These are phyloP conservation scores for Dasyprocta punctata DNA, from an alignment of 2,113 vertebrate genomes.

Conservation along the genomic window DNA sequence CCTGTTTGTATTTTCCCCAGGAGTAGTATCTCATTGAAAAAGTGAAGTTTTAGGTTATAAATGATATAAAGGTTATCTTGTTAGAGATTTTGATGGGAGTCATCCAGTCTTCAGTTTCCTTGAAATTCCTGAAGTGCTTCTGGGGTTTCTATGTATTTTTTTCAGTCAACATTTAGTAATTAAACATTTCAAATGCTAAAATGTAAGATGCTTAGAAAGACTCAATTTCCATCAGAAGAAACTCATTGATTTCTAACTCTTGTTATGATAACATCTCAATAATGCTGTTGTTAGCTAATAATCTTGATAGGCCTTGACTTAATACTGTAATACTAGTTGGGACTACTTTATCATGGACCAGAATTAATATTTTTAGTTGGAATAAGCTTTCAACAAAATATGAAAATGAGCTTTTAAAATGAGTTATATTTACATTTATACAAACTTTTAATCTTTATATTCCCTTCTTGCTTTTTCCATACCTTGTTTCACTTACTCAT, in stretches of 20 bases:
- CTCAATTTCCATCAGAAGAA: background rate
- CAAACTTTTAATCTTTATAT: background rate
- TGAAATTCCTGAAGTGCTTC: background rate
- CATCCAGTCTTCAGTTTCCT: background rate
- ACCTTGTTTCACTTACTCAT: background rate
- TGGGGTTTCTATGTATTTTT: background rate
- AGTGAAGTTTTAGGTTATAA: background rate
- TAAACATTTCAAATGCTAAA: background rate
- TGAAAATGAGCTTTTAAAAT: background rate
- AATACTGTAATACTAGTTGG: background rate
- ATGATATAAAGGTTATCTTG: background rate
- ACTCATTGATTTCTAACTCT: background rate
- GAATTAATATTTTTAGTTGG: background rate
- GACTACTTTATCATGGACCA: background rate
- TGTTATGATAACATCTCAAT: background rate
- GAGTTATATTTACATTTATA: background rate
- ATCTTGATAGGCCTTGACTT: background rate
- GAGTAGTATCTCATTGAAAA: background rate
- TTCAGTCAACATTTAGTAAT: background rate
- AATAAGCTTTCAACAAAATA: background rate
- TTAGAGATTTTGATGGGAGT: background rate
- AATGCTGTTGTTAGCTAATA: background rate
- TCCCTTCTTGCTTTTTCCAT: background rate
- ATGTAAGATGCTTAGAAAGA: background rate
- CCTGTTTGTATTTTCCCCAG: background rate